Base-by-base conservation (phyloP, 2,797 vertebrate genomes). In the Phoebastria nigripes region DNA sequence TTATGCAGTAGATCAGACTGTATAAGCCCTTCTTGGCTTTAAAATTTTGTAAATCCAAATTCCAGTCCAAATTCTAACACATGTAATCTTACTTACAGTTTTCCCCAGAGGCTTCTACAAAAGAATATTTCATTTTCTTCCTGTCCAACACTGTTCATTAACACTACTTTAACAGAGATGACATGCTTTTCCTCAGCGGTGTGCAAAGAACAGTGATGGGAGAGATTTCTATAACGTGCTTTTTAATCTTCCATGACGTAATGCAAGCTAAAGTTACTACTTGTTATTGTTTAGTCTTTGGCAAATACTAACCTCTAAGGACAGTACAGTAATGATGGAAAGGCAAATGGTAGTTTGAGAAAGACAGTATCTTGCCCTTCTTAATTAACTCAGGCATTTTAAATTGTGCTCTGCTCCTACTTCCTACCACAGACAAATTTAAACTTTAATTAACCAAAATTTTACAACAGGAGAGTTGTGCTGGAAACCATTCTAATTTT, bases 41-140 rank as follows among this genome's bases (percentile, higher is more conserved):
- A 80, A 74, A 91, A 67, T 67, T 74, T 69, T 86, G 70, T 44
- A 81, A 90, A 91, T 96, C 67, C 44, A 85, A 86, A 73, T 54
- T 93, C 54, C 73, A 46, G 10, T 88, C 80, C 55, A 89, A 87
- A 77, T 78, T 88, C 58, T 88, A 90, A 86, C 73, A 94, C 51
- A 54, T 94, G 62, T 90, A 96, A 94, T 93, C 82, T 91, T 87
- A 46, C 70, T 73, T 92, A 76, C 13, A 88, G 41, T 61, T 72
- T 63, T 94, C 58, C 15, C 51, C 7, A 56, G 66, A 66, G 66
- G 54, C 70, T 91, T 94, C 93, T 93, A n/a, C 79, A 90, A 94
- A 76, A 79, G 54, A 65, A 37, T 84, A 66, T 62, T 91, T 78
- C 0, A 28, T 83, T 88, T 80, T 88, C n/a, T 78, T 78, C 69